Evolutionary conservation across 2,797 vertebrate species (phyloP).

Genomic region (Poecilia velifera): DNA sequence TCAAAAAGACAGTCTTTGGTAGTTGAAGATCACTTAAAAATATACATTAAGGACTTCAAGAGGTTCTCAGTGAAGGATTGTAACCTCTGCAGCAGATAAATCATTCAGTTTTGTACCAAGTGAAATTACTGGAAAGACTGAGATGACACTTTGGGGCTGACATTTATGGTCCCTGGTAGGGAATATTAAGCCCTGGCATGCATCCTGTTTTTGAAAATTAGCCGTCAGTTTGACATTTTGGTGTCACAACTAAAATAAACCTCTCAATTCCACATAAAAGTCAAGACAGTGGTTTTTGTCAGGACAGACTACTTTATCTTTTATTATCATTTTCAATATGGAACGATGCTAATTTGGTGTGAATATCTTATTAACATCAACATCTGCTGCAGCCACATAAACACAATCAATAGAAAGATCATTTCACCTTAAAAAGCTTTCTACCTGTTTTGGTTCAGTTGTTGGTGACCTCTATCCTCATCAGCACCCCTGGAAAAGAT

Average conservation of each 20-base stretch:
- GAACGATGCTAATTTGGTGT: neutral
- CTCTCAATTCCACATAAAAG: neutral
- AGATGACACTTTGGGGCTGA: neutral
- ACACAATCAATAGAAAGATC: neutral
- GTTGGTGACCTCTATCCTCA: neutral
- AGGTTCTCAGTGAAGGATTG: neutral
- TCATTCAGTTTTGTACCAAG: neutral
- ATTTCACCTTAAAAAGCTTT: neutral
- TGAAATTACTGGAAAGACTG: neutral
- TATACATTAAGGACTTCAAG: neutral
- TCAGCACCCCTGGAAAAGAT: neutral
- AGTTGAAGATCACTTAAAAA: neutral
- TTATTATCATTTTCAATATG: neutral
- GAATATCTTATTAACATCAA: neutral
- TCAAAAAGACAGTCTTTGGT: neutral
- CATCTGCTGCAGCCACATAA: too few species aligned
- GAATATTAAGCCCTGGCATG: conserved; percentile 10
- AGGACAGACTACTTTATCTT: neutral
- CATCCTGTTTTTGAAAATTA: conserved; percentile 6
- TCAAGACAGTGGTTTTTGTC: neutral
- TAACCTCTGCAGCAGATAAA: neutral
- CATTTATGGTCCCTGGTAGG: neutral
- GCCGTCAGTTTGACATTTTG: conserved; percentile 1
- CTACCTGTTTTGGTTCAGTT: neutral
- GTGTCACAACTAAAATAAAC: conserved; percentile 3